phyloP scores from a whole-genome alignment of 2,888 invertebrate species.

The Archips xylosteana region DNA sequence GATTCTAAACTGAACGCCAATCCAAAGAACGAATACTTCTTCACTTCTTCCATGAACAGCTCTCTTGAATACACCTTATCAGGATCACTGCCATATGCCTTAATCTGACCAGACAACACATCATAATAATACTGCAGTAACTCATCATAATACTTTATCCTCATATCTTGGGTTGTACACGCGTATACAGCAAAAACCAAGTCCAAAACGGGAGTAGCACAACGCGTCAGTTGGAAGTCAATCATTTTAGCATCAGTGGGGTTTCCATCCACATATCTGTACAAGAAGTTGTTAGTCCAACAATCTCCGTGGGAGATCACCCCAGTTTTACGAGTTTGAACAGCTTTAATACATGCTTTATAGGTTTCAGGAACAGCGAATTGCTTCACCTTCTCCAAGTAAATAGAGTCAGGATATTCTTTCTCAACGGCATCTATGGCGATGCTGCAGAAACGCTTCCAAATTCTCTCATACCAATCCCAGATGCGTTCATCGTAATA shows the following conservation, averaged over 20 bases:
- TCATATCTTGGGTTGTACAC: slow-evolving; percentile 86
- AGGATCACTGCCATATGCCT: slow-evolving; percentile 86
- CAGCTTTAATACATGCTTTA: slow-evolving; percentile 76
- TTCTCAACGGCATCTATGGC: slow-evolving; percentile 87
- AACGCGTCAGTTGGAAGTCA: slow-evolving; percentile 89
- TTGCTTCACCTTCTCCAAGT: slow-evolving; percentile 83
- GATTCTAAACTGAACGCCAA: slow-evolving; percentile 87
- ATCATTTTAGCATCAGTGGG: slow-evolving; percentile 85
- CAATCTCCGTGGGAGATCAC: slow-evolving; percentile 90
- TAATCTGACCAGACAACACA: slow-evolving; percentile 81
- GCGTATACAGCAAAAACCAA: slow-evolving; percentile 83
- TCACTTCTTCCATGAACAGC: slow-evolving; percentile 82
- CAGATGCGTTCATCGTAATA: slow-evolving; percentile 84
- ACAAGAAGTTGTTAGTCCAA: slow-evolving; percentile 91
- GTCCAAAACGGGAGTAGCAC: slow-evolving; percentile 85
- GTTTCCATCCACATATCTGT: slow-evolving; percentile 63
- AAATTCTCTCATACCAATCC: slow-evolving; percentile 85
- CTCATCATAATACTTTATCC: slow-evolving; percentile 85
- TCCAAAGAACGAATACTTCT: slow-evolving; percentile 84
- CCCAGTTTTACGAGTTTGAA: slow-evolving; percentile 69
- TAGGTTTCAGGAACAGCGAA: slow-evolving; percentile 83
- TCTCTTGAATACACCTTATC: slow-evolving; percentile 81
- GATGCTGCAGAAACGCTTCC: slow-evolving; percentile 78
- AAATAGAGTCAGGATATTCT: slow-evolving; percentile 86
- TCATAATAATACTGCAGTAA: slow-evolving; percentile 87